Evolutionary conservation across 1,140 invertebrate genomes (phyloP).

Genomic region (Mamestra configurata): DNA sequence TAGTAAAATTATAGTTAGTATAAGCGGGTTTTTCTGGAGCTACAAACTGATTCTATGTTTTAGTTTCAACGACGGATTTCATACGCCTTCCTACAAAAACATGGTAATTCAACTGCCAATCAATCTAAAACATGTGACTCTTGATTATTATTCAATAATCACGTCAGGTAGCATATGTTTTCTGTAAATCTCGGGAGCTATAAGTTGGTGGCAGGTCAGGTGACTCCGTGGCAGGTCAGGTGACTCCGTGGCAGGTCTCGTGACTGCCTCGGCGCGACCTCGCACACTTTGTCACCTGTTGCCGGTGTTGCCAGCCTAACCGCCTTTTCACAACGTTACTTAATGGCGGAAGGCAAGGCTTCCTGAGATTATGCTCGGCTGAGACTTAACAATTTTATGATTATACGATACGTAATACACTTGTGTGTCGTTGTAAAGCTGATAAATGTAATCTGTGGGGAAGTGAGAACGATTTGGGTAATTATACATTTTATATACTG

Average conservation of each 20-base stretch:
- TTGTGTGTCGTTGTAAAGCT: background rate
- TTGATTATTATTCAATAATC: no score
- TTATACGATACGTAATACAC: conserved; percentile 2
- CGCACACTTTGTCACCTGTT: background rate
- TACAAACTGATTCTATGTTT: no score
- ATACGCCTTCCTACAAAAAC: no score
- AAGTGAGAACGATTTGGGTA: background rate
- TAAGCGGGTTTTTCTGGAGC: no score
- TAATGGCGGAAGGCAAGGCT: conserved; percentile 15
- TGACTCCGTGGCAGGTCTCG: background rate
- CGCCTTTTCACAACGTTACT: background rate
- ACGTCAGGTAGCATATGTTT: no score
- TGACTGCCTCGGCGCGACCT: conserved; percentile 15
- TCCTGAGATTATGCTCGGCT: conserved; percentile 4
- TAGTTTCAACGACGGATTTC: no score
- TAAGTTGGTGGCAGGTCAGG: no score
- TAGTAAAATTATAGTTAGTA: no score
- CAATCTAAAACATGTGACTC: no score
- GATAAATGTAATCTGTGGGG: background rate
- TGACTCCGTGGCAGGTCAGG: no score
- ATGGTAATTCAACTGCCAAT: no score
- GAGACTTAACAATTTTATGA: conserved; percentile 21
- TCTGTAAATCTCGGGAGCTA: no score
- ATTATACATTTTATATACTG: background rate
- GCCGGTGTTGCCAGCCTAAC: background rate